These are phyloP conservation scores for Nannospalax galili DNA, from an alignment of 2,113 vertebrate genomes.

Conservation along the genomic window DNA sequence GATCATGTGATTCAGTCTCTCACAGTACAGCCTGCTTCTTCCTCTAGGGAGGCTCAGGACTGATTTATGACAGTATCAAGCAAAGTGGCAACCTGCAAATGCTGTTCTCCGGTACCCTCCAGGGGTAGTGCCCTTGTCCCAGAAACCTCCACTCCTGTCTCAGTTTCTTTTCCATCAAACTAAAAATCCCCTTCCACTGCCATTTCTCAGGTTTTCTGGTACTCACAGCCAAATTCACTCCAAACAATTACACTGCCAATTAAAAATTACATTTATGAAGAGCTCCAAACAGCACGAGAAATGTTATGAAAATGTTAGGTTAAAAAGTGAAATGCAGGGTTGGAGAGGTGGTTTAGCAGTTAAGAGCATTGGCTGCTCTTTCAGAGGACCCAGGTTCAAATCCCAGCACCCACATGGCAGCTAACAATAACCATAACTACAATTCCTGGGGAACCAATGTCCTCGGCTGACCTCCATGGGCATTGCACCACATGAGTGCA, in stretches of 20 bases:
- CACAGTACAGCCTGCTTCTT: neutral
- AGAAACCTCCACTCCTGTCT: neutral
- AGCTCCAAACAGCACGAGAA: conserved; percentile 24
- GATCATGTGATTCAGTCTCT: neutral
- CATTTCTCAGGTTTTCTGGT: neutral
- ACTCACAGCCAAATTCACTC: conserved; percentile 16
- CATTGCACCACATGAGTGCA: too few relatives aligned
- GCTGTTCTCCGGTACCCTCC: neutral
- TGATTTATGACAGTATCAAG: neutral
- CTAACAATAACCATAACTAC: too few relatives aligned
- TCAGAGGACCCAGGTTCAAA: too few relatives aligned
- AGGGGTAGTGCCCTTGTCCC: neutral
- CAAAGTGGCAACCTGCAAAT: neutral
- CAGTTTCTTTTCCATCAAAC: neutral
- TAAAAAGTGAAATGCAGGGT: conserved; percentile 4
- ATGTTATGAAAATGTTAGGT: conserved; percentile 55
- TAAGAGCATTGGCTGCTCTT: too few relatives aligned
- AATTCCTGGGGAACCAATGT: too few relatives aligned
- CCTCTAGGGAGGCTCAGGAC: neutral
- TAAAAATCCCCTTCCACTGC: neutral
- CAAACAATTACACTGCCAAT: conserved; percentile 1
- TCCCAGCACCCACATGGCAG: too few relatives aligned
- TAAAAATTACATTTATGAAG: conserved; percentile 49
- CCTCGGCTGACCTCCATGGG: too few relatives aligned
- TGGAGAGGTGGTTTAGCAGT: neutral